These are phyloP conservation scores for Rhagophthalmus giganteus DNA, from an alignment of 2,888 invertebrate species.

Conservation along the genomic window DNA sequence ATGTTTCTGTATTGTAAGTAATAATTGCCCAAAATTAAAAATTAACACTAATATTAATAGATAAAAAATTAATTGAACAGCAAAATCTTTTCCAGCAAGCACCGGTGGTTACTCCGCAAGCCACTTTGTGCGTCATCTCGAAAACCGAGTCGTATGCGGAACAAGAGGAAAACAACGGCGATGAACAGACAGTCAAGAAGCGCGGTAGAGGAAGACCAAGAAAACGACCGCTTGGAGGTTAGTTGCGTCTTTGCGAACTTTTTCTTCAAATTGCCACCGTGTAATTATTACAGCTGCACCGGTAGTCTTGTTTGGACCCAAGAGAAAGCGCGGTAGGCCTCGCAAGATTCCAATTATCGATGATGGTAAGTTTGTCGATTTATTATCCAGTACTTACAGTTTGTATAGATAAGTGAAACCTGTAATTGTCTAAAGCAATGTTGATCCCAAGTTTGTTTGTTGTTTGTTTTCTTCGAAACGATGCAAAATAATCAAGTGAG, in stretches of 20 bases:
- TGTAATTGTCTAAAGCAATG: too few relatives aligned
- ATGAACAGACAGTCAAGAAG: constrained; percentile 38
- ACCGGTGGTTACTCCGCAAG: too few relatives aligned
- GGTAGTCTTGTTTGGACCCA: constrained; percentile 24
- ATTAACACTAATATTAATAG: too few relatives aligned
- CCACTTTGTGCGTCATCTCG: too few relatives aligned
- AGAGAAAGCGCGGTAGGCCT: constrained; percentile 37
- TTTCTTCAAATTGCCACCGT: constrained; percentile 2
- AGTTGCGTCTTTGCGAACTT: neutral
- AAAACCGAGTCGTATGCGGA: neutral
- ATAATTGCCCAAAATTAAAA: too few relatives aligned
- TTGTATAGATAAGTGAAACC: neutral
- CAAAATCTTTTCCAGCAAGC: too few relatives aligned
- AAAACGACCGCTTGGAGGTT: constrained; percentile 56
- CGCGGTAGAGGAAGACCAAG: constrained; percentile 59
- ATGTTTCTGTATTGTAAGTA: too few relatives aligned
- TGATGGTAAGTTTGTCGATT: constrained; percentile 4
- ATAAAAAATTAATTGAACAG: too few relatives aligned
- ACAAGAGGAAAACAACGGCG: neutral
- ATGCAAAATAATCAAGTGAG: too few relatives aligned
- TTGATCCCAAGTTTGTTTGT: too few relatives aligned
- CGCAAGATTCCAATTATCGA: constrained; percentile 32
- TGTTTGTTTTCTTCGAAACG: too few relatives aligned
- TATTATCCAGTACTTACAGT: neutral
- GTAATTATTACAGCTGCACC: constrained; percentile 5